Base-by-base conservation (phyloP, 2,113 vertebrate genomes). In the Malurus elegans region DNA sequence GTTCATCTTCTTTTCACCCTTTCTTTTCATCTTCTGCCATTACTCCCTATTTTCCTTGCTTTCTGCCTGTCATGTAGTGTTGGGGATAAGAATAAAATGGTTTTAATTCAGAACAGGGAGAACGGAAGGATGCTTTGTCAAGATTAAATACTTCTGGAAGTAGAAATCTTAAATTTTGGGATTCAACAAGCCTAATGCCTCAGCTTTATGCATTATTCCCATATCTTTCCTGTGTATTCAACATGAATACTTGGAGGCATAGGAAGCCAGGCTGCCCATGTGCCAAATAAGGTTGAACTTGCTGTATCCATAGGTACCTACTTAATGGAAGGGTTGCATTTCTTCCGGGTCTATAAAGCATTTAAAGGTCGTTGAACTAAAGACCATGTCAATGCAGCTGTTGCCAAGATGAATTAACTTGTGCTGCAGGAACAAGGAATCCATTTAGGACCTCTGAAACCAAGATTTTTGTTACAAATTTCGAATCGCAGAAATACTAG, bases 381-480 rank as follows among this genome's bases (percentile, higher is more conserved):
- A 94, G 64, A 62, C 72, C 57, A 11, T 67, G 40, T 61, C 88
- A 83, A 47, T 36, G 38, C 72, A 92, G 42, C 69, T 71, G 29
- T 65, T 92, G 88, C 73, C 93, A 92, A 70, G 67, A 48, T 76
- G 67, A 95, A 79, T 83, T 76, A 83, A 90, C 74, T 82, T 79
- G 54, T 80, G 29, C 76, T 83, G 50, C 57, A 85, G 31, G 61
- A 92, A 36, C 80, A 83, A 32, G 42, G 26, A 67, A 60, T 65
- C 69, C 48, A 24, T 73, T 86, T 36, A 86, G 53, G 75, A 86
- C n/a, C 70, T 76, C 65, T 80, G 38, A 86, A 73, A 53, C 2
- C 1, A 15, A 62, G 47, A 42, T 21, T 53, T 72, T 83, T 92
- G 42, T 84, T 51, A 66, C 16, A 58, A n/a, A 47, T 58, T 67